Base-by-base conservation (phyloP, 1,140 invertebrate genomes). In the Homarus americanus region DNA sequence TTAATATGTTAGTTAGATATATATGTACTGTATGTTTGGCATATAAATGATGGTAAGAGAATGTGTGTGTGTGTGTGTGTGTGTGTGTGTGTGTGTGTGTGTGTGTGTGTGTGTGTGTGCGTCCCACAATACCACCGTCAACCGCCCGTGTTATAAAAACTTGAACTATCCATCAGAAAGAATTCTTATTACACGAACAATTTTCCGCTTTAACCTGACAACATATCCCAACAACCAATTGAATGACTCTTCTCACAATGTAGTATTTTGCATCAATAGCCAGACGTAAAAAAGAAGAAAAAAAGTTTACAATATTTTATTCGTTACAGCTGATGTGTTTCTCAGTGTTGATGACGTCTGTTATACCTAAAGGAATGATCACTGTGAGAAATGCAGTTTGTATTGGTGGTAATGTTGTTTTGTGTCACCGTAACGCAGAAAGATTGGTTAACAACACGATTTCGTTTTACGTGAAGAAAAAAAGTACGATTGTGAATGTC, bases 181-280 rank as follows among this genome's bases (percentile, higher is more conserved):
- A 28, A n/a, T 80, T 80, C 78, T 80, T 17, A 32, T 34, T 32
- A 24, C 49, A 32, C 5, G 41, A 41, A 20, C 78, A 80, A 80
- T 80, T 80, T 80, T 53, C 78, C 49, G 38, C 78, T 80, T 80
- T 32, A 80, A 53, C 34, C 40, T 58, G 41, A 80, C 78, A 80
- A 44, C 41, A 24, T 80, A 58, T 80, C 78, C 41, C 41, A 80
- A 80, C 78, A 44, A 44, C 41, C 78, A 80, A 80, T 80, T 80
- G 41, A 80, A 80, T 49, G 49, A 41, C 32, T 49, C 41, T 32
- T 41, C 32, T 41, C 41, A 53, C 78, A 53, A 53, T 32, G 41
- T 80, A 20, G 53, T 24, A 58, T 58, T n/a, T 58, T 58, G 53
- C 53, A 58, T 58, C 53, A 58, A 53, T 34, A 53, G 49, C 32